Base-by-base conservation (phyloP, 2,797 vertebrate genomes). In the Lacerta bilineata region DNA sequence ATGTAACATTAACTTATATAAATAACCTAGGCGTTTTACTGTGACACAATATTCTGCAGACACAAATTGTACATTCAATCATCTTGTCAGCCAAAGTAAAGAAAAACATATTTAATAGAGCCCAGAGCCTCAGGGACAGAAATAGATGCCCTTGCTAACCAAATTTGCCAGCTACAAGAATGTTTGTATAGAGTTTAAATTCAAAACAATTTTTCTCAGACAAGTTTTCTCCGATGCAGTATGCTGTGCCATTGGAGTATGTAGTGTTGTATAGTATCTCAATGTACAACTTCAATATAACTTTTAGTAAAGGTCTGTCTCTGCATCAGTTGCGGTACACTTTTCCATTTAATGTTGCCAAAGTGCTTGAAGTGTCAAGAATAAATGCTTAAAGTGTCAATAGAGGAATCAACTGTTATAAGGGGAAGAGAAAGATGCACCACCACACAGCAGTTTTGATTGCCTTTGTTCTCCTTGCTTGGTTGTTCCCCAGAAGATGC, bases 1-100 rank as follows among this genome's bases (percentile, higher is more conserved):
- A 55, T 46, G 36, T 89, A 88, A 89, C 39, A 81, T 76, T 87
- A 90, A 84, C 71, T 90, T 89, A 36, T 81, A 85, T 85, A 69
- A 91, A 88, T 88, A 81, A 69, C 0, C 2, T 90, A 76, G 2
- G 33, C 75, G 13, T 85, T 25, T 69, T 86, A 87, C 80, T 75
- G 11, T 86, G 64, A 75, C 80, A 87, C 83, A 87, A 84, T 64
- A 84, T 85, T 83, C 68, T 85, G 79, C 43, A 85, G 88, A 81
- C 81, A 87, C 71, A 90, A 79, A 74, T 84, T 90, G 71, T 90
- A 88, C 71, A 81, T 88, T 91, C 88, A 88, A 89, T 91, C 90
- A 87, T 85, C 80, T 89, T 83, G 39, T 85, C 83, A 88, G 78
- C 59, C 79, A 83, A 91, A 91, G 83, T 86, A 91, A 90, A 87